Base-by-base conservation (phyloP, 2,113 vertebrate genomes). In the Mus spicilegus region DNA sequence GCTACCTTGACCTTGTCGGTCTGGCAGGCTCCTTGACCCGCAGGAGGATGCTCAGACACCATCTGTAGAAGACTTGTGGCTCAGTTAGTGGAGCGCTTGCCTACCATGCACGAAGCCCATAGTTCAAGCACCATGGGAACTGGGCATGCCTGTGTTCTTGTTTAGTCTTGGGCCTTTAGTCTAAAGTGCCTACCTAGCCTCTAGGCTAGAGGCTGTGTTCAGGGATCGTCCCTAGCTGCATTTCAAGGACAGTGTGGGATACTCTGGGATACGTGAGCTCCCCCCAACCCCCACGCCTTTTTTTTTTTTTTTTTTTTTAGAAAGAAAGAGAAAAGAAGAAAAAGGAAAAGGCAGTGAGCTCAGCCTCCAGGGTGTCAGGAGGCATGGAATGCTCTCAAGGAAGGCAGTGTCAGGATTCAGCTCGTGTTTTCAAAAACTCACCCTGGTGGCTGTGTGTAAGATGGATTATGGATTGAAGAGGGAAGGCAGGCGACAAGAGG, bases 391-490 rank as follows among this genome's bases (percentile, higher is more conserved):
- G 58, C 94, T 92, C 89, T 95, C 85, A 54, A 93, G 90, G 75
- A 80, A 94, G 90, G 86, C 78, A 58, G 82, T 65, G 93, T 94
- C 78, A 84, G 96, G 65, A 85, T 95, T 89, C 93, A 95, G 94
- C 91, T 82, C 16, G 3, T 93, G 85, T 95, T 96, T 93, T 87
- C 70, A 77, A 85, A 97, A 93, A 54, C 95, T 96, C 58, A 28
- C 81, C 70, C 88, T 69, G 90, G 70, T 77, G 96, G 86, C 95
- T 90, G 24, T 65, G 63, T 75, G 58, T 87, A 97, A 96, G 95
- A 92, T 85, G 91, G 90, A 96, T 54, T 91, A 92, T 85, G 91
- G 90, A 96, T 54, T 91, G 87, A 87, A 56, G 82, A 95, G 78
- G 87, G 72, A 86, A 97, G 91, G 39, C 81, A 49, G 94, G 87